Conservation (phyloP, 1,140 invertebrate genomes). For the Trigoniulus corallinus region DNA sequence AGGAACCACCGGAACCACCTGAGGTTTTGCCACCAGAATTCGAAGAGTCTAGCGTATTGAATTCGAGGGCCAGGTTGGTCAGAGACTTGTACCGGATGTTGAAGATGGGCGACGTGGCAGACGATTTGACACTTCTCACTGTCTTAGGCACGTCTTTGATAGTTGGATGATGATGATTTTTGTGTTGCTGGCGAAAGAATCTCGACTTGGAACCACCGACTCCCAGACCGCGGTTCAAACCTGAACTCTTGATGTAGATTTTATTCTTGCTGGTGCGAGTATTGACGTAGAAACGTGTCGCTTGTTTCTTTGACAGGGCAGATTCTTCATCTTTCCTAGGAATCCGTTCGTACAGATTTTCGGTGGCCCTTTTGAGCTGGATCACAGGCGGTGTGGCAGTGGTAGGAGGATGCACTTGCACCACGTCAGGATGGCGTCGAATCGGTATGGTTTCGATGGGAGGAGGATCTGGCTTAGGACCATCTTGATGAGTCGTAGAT, state of each 20-base stretch:
- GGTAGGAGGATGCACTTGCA: not conserved
- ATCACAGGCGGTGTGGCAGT: not conserved
- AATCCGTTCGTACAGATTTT: not conserved
- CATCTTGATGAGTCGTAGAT: not conserved
- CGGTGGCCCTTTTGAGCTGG: not conserved
- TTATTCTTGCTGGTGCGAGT: not conserved
- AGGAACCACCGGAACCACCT: slow-evolving; percentile 50
- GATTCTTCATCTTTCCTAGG: too few relatives aligned
- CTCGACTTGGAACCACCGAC: not conserved
- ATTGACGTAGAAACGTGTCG: not conserved
- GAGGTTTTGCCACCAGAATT: slow-evolving; percentile 69
- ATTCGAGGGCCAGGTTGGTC: slow-evolving; percentile 51
- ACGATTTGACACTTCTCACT: slow-evolving; percentile 28
- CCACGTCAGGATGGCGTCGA: slow-evolving; percentile 5
- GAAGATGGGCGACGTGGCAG: slow-evolving; percentile 53
- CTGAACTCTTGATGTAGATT: not conserved
- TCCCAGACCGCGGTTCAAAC: not conserved
- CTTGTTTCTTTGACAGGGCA: not conserved
- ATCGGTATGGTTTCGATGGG: slow-evolving; percentile 17
- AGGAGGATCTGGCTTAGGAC: slow-evolving; percentile 15
- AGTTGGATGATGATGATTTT: not conserved
- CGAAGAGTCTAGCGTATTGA: slow-evolving; percentile 70
- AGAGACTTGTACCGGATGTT: slow-evolving; percentile 67
- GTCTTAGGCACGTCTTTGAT: not conserved
- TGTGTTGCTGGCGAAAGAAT: not conserved